Evolutionary conservation across 30 jellyfish, hydroid and myxozoan species (phyloP).

Genomic region (Aurelia sp.): DNA sequence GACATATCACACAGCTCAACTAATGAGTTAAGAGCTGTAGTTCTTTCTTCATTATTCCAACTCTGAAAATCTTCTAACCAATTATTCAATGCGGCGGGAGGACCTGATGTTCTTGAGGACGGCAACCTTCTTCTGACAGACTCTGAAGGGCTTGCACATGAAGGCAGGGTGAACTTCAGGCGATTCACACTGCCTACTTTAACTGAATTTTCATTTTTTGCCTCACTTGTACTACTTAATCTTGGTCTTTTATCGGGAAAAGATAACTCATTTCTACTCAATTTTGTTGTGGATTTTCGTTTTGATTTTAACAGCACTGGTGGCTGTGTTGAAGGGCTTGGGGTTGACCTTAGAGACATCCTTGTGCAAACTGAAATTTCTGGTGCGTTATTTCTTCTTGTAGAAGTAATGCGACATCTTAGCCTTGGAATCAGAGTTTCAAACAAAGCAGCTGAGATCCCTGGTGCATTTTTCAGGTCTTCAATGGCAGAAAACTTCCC

Average conservation of each 20-base stretch:
- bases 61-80: slow-evolving; percentile 82
- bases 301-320: slow-evolving; percentile 18
- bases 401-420: slow-evolving; percentile 22
- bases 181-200: slow-evolving; percentile 8
- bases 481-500: slow-evolving; percentile 54
- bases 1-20: slow-evolving; percentile 98
- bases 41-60: slow-evolving; percentile 93
- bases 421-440: slow-evolving; percentile 54
- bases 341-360: slow-evolving; percentile 64
- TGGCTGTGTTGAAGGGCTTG: slow-evolving; percentile 42
- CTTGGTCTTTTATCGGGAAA: slow-evolving; percentile 48
- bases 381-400: slow-evolving; percentile 3
- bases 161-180: slow-evolving; percentile 49
- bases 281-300: slow-evolving; percentile 36
- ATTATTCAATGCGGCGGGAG: slow-evolving; percentile 74
- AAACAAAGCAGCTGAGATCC: slow-evolving; percentile 54
- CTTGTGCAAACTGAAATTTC: slow-evolving; percentile 8
- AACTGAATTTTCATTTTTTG: background rate
- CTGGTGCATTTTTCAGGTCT: slow-evolving; percentile 75
- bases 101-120: slow-evolving; percentile 61
- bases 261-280: slow-evolving; percentile 29
- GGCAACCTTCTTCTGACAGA: slow-evolving; percentile 78
- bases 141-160: slow-evolving; percentile 84
- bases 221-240: background rate
- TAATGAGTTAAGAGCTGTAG: slow-evolving; percentile 75